Evolutionary conservation across 2,113 vertebrate species (phyloP), one percentile per base, ranked within the genome.

Genomic region (Micromys minutus): DNA sequence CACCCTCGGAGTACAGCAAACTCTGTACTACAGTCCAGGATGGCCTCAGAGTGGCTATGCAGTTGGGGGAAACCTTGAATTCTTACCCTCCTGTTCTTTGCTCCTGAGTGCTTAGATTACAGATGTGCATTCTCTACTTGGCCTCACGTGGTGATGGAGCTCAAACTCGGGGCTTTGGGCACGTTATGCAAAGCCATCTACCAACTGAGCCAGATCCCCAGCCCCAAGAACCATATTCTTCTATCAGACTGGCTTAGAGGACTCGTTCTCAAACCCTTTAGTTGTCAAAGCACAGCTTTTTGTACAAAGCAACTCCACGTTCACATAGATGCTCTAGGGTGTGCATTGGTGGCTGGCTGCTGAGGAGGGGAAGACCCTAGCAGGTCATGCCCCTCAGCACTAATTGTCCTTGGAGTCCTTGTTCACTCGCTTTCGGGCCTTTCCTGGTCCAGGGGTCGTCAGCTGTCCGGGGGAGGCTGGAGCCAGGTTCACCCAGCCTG

Each of bases 401-500:
- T 92, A 89, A 3, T 93, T 57, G 0, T 90, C 79, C 0, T 88
- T 89, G 0, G 61, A 45, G 3, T 76, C 50, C 7, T 92, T 85
- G 3, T 52, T 89, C 39, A 52, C 3, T 67, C 29, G 47, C 36
- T 76, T 36, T 52, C 17, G 5, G 47, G 1, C 2, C 67, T 59
- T 94, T 0, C 10, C 52, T 42, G 4, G 2, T 69, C 29, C 2
- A 0, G 89, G n/a, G 65, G 50, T n/a, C 67, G 13, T 59, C 9
- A 34, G 67, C 61, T 94, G 21, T 0, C 57, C 26, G 0, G 71
- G 1, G 9, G 95, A 19, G 0, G 61, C 83, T 0, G 88, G 97
- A 55, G 77, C 36, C 81, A 96, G 74, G 87, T 95, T 96, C 50
- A 96, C 96, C 96, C 96, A 97, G 81, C 97, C 95, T 0, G 97